Conservation (phyloP, 2,113 vertebrate genomes). For the Melanocharis versteri region DNA sequence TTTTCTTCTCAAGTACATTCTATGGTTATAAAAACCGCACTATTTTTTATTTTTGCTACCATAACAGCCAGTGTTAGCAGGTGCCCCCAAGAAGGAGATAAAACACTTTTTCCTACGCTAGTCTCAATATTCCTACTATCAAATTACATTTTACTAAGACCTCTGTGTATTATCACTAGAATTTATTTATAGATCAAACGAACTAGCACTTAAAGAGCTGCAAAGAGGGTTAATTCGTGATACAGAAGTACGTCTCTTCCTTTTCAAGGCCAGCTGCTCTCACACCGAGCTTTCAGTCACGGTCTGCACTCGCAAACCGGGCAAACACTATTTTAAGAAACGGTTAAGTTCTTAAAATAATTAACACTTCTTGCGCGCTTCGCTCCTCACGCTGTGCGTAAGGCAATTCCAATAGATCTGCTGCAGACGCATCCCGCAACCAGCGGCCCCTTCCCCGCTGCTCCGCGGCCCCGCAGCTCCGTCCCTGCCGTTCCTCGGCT, state of each 20-base stretch:
- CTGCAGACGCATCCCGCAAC: background rate
- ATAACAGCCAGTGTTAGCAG: background rate
- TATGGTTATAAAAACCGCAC: background rate
- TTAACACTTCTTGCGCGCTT: background rate
- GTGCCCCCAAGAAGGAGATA: background rate
- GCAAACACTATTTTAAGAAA: background rate
- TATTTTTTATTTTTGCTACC: background rate
- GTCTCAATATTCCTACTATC: background rate
- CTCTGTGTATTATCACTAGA: background rate
- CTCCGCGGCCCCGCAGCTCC: background rate
- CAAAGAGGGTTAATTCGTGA: background rate
- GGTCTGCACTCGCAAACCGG: background rate
- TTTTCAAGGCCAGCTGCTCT: background rate
- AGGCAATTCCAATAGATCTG: accelerated
- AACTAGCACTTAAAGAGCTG: background rate
- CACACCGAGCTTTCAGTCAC: background rate
- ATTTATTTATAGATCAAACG: background rate
- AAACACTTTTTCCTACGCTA: background rate
- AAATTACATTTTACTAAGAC: background rate
- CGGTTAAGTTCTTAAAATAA: background rate
- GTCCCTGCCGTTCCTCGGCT: background rate
- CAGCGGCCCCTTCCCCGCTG: background rate
- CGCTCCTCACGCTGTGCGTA: accelerated
- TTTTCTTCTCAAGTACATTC: background rate
- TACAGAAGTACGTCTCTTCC: accelerated